Evolutionary conservation across 1,140 invertebrate species (phyloP), one percentile per base, ranked within the genome.

Genomic region (Stratiolaelaps scimitus): DNA sequence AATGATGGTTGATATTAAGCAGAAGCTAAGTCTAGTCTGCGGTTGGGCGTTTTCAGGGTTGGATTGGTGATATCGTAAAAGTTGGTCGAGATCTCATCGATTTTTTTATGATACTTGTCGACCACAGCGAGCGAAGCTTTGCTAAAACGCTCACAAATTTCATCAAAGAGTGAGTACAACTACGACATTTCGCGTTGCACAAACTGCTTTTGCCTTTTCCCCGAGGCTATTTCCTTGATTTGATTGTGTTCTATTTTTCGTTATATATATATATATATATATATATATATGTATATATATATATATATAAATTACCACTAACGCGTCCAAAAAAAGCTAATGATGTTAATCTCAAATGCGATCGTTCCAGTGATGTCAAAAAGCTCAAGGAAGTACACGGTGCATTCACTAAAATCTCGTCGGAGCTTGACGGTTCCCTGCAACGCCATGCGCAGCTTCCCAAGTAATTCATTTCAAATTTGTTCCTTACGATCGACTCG

Each of bases 351-450:
- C n/a, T n/a, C n/a, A n/a, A n/a, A n/a, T n/a, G n/a, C n/a, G 43
- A 20, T 34, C 19, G 69, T 68, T 73, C 29, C 69, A 78, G 76
- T 65, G 88, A 94, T 74, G 85, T 95, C 26, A 89, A 87, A 77
- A 83, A 83, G 72, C 86, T 89, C n/a, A 90, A 88, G 76, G 91
- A 96, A 71, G 85, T 84, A 65, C 85, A 85, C 72, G 83, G 86
- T 69, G 84, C 89, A 72, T 92, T 95, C 77, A 87, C 92, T 71
- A 93, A 92, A 80, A 88, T 92, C 56, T 92, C 89, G 64, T 82
- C 83, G 70, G 90, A 93, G 72, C 82, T 89, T 70, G 92, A 95
- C 74, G 81, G 82, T 74, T 86, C 88, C 20, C 77, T 94, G 70
- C 82, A 84, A 69, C 81, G 85, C 69, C 90, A 94, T 78, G 88